Evolutionary conservation across 2,888 invertebrate genomes (phyloP), one percentile per base, ranked within the genome.

Genomic region (Epinotia demarniana): DNA sequence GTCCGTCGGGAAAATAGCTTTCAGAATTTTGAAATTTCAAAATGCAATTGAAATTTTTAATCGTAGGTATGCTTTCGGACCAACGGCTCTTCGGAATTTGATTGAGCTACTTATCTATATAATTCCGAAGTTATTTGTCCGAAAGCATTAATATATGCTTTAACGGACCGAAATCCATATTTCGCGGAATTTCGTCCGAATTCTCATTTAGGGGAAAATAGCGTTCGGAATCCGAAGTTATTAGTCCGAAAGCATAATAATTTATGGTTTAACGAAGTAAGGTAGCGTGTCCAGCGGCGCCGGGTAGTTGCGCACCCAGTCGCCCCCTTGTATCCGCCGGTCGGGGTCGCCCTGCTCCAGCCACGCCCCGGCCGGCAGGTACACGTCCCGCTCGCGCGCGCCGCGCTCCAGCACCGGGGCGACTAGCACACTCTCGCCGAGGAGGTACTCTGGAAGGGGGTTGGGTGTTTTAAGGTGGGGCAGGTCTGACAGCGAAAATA

Each of bases 311-410:
- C 87, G 79, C 0, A 96, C 71, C 94, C 95, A 95, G 23, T 82
- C 85, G 6, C 96, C 96, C 16, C 77, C 68, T 69, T 92, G 82
- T 0, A 79, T 77, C 0, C 74, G 78, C 27, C 82, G 79, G 3
- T 11, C 11, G 2, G 79, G 80, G 77, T 88, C 85, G 23, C 93
- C 94, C 74, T 90, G 92, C 82, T 94, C 95, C 64, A 88, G 87
- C 97, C 97, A 97, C 1, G 77, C 83, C 9, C 97, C 97, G 8
- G 79, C 85, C 0, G 97, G 97, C 3, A 97, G 92, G 89, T 96
- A 96, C 60, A 97, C 90, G 84, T 96, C 94, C 1, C 97, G 92
- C 1, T 81, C 79, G 0, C 81, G 81, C 0, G 95, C 95, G 0
- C 94, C 95, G 81, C 95, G 90, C 78, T 94, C 93, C 16, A 97